A percentile compares a stretch with the other conserved stretches of the same genome.
Evolutionary conservation across 1,140 invertebrate species (phyloP).

Genomic region (Heterodera schachtii): DNA sequence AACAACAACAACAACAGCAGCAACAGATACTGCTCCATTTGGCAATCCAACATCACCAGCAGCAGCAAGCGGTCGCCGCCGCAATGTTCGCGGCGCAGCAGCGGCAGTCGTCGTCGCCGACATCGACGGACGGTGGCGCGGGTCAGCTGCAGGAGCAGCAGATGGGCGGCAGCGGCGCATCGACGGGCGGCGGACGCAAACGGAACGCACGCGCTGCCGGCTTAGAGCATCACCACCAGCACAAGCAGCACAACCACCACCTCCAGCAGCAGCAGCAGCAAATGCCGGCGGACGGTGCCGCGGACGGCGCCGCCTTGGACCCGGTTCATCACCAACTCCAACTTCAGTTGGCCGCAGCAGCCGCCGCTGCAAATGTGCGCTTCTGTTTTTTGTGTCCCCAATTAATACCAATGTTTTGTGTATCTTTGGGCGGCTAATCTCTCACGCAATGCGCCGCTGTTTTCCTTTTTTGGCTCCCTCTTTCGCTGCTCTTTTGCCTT

Average conservation of each 20-base stretch:
- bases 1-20: slow-evolving; percentile 14
- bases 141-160: background rate
- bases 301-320: background rate
- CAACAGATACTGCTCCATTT: slow-evolving; percentile 30
- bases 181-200: background rate
- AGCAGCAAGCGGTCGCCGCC: background rate
- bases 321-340: slow-evolving; percentile 11
- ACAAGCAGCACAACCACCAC: background rate
- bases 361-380: slow-evolving; percentile 24
- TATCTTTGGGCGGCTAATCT: background rate
- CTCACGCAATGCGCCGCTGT: background rate
- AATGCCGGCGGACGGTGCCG: background rate
- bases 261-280: background rate
- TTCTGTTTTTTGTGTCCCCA: slow-evolving; percentile 10
- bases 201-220: slow-evolving; percentile 3
- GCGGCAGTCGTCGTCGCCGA: background rate
- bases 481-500: background rate
- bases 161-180: background rate
- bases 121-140: slow-evolving; percentile 1
- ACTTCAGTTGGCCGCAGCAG: slow-evolving; percentile 11
- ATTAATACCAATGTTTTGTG: background rate
- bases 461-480: background rate
- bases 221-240: slow-evolving; percentile 21
- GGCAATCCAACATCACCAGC: slow-evolving; percentile 39
- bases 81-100: slow-evolving; percentile 14